Evolutionary conservation across 2,113 vertebrate genomes (phyloP).

Genomic region (Thryonomys swinderianus): DNA sequence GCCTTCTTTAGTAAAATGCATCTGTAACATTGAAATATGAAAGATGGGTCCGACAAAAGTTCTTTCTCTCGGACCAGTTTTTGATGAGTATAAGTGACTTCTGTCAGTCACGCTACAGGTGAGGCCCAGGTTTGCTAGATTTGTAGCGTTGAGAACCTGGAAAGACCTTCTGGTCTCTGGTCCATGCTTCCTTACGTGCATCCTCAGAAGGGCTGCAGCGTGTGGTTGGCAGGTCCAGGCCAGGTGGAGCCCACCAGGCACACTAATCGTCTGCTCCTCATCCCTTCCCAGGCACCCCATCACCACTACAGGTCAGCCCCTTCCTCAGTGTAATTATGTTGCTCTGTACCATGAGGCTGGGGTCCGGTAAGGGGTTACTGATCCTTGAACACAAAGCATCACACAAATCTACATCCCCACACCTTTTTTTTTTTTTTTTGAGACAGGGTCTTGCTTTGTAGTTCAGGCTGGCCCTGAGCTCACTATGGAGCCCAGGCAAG

Average conservation of each 20-base stretch:
- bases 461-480: no score
- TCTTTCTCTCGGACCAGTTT: neutral
- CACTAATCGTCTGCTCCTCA: neutral
- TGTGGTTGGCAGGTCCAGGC: neutral
- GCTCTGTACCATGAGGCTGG: neutral
- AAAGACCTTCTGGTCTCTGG: neutral
- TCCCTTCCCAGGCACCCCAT: neutral
- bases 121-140: neutral
- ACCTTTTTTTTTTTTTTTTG: no score
- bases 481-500: no score
- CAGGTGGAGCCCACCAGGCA: neutral
- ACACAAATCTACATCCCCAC: neutral
- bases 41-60: conserved; percentile 33
- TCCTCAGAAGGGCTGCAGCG: neutral
- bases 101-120: neutral
- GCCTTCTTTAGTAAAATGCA: conserved; percentile 38
- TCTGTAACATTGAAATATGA: neutral
- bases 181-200: neutral
- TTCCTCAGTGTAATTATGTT: fast-evolving
- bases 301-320: neutral
- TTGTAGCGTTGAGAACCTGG: neutral
- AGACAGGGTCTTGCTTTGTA: no score
- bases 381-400: no score
- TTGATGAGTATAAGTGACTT: neutral
- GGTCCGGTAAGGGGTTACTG: no score